Conservation (phyloP, 2,797 vertebrate genomes). For the Gorsachius magnificus region DNA sequence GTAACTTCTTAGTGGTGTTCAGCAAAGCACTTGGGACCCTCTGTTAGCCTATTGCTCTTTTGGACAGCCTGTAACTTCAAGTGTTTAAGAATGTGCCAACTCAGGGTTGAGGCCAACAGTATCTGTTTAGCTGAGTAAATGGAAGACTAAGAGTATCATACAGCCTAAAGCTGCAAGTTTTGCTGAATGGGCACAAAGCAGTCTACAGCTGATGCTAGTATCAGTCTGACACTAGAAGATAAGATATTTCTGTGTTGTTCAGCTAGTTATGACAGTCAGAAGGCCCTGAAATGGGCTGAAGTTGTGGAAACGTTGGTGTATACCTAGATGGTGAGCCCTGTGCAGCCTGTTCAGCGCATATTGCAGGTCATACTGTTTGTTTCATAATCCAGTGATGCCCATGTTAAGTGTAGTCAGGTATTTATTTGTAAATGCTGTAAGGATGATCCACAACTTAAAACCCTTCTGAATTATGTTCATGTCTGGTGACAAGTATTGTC, state of each 20-base stretch:
- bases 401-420: not conserved
- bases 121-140: not conserved
- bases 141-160: not conserved
- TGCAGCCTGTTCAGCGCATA: not conserved
- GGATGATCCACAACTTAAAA: not conserved
- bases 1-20: not conserved
- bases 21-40: not conserved
- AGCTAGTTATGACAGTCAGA: not conserved
- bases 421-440: not conserved
- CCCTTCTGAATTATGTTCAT: not conserved
- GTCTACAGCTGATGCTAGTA: not conserved
- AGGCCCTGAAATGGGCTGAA: not conserved
- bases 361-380: not conserved
- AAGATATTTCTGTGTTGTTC: not conserved
- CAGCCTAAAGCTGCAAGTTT: not conserved
- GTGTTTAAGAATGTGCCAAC: not conserved
- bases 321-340: not conserved
- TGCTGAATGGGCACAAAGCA: not conserved
- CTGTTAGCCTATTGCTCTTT: not conserved
- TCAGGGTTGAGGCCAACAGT: not conserved
- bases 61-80: not conserved
- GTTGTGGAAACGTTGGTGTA: not conserved
- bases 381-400: not conserved
- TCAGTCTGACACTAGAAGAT: not conserved
- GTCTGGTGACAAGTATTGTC: not conserved